Base-by-base conservation (phyloP, 2,797 vertebrate species). In the Etheostoma perlongum region DNA sequence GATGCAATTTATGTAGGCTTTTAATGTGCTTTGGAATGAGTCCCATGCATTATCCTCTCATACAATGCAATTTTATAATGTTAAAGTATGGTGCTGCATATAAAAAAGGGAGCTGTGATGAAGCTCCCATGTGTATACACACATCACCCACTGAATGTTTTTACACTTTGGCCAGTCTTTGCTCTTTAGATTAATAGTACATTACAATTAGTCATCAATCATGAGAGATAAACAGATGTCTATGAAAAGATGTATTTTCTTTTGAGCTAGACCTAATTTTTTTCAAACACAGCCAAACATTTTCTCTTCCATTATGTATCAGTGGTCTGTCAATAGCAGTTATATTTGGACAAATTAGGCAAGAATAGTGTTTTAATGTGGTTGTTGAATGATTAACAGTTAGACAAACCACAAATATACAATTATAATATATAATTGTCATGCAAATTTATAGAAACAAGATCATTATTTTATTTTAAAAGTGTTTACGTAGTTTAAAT, bases 401-500 rank as follows among this genome's bases (percentile, higher is more conserved):
- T 64, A 57, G 67, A 61, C 51, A 84, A 89, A 80, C 88, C 79
- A 58, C 74, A 85, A 85, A 82, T 83, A 65, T 58, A 25, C 82
- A 80, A 84, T 83, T 79, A 36, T 10, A 85, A 83, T 82, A 67
- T 55, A 30, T 83, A 80, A 85, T 84, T 79, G 36, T 72, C 60
- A 63, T 79, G 54, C 53, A 18, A 36, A 74, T 73, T 66, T 55
- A 66, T 13, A 52, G 47, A 71, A 60, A 74, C 46, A 48, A 27
- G 25, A 55, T 64, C 58, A 85, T 87, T 82, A 68, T 78, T 78
- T 51, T 81, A 47, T 81, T 90, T 76, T 73, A 21, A 79, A 83
- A 76, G 74, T 47, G 54, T 63, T 82, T 81, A n/a, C 62, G 57
- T 40, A n/a, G 52, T 66, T 70, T 83, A 40, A 40, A 46, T 82